These are phyloP conservation scores for Scatophagus argus DNA, from an alignment of 2,113 vertebrate species.

Conservation along the genomic window DNA sequence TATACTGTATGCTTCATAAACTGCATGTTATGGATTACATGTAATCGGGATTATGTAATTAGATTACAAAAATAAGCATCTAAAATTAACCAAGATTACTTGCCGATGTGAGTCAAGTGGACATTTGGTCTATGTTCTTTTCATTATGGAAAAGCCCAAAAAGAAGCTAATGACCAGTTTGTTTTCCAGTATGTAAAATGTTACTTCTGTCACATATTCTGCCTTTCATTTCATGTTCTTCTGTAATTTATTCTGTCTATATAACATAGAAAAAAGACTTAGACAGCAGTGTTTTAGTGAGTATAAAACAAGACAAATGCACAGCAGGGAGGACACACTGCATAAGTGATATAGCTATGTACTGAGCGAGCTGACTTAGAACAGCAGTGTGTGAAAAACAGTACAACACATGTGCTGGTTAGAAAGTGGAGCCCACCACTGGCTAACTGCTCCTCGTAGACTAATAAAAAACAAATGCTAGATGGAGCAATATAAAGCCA, in stretches of 20 bases:
- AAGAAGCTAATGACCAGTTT: too few relatives aligned
- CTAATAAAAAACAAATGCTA: constrained; percentile 83
- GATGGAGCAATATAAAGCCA: constrained; percentile 74
- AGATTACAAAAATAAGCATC: too few relatives aligned
- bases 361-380: constrained; percentile 65
- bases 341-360: constrained; percentile 60
- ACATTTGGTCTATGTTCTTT: background rate
- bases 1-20: too few relatives aligned
- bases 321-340: constrained; percentile 31
- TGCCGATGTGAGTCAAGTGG: constrained; percentile 25
- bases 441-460: constrained; percentile 79
- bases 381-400: constrained; percentile 65
- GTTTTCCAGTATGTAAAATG: background rate
- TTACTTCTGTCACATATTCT: background rate
- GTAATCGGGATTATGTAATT: too few relatives aligned
- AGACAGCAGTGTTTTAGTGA: background rate
- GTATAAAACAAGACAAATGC: constrained; percentile 39
- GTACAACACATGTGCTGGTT: constrained; percentile 74
- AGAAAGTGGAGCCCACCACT: constrained; percentile 73
- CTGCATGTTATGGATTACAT: too few relatives aligned
- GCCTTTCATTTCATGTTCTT: background rate
- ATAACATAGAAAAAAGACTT: background rate
- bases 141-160: background rate
- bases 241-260: background rate
- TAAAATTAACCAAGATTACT: too few relatives aligned